phyloP scores from a whole-genome alignment of 1,140 invertebrate genomes.

The Monochamus saltuarius region DNA sequence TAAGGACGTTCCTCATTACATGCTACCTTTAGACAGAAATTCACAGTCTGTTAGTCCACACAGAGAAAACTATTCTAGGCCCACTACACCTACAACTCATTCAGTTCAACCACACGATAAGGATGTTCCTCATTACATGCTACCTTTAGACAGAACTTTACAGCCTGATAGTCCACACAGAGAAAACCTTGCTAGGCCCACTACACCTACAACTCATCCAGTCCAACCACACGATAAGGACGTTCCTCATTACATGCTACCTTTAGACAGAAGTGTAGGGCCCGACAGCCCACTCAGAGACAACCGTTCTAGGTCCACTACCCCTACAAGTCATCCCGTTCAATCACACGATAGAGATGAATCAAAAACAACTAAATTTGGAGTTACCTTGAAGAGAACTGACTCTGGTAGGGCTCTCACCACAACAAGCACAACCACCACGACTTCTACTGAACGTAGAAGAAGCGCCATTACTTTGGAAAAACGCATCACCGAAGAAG shows the following conservation, averaged over 20 bases:
- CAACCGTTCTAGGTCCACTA: too few relatives aligned
- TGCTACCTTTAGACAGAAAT: slow-evolving; percentile 45
- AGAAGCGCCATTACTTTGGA: slow-evolving; percentile 42
- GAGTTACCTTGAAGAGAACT: slow-evolving; percentile 61
- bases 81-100: neutral
- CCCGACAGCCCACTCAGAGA: neutral
- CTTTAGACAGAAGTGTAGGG: slow-evolving; percentile 39
- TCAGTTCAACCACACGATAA: slow-evolving; percentile 4
- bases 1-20: slow-evolving; percentile 45
- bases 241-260: slow-evolving; percentile 47
- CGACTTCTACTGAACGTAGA: slow-evolving; percentile 21
- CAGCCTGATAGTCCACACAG: neutral
- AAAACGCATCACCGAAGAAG: slow-evolving; percentile 47
- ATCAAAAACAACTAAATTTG: slow-evolving; percentile 60
- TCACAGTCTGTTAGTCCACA: neutral
- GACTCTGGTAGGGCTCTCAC: slow-evolving; percentile 53
- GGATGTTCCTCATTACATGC: slow-evolving; percentile 32
- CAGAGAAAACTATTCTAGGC: too few relatives aligned
- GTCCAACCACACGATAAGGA: too few relatives aligned
- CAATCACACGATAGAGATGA: slow-evolving; percentile 23
- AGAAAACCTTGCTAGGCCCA: neutral
- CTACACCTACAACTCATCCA: slow-evolving; percentile 26
- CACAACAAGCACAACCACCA: slow-evolving; percentile 44
- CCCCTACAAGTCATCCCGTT: neutral
- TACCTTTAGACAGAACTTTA: slow-evolving; percentile 21